Percentiles rank a stretch among this genome's conserved stretches.
Conservation (phyloP, 1,140 invertebrate genomes). For the Scaptomyza montana region DNA sequence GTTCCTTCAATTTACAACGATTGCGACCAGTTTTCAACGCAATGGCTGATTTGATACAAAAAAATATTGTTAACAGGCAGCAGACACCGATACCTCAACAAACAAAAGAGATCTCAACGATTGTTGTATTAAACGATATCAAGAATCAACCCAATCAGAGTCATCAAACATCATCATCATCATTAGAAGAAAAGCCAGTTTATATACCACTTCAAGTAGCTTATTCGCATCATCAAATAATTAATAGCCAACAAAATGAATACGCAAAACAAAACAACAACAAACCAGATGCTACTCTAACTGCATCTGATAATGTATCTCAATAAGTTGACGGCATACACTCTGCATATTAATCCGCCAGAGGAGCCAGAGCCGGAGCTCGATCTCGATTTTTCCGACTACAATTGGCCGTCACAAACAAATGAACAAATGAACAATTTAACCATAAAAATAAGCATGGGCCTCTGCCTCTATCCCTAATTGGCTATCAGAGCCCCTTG, state of each 20-base stretch:
- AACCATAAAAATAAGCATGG: slow-evolving; percentile 66
- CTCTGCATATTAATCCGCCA: slow-evolving; percentile 52
- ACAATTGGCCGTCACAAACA: slow-evolving; percentile 9
- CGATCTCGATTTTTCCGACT: neutral
- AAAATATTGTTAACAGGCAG: slow-evolving; percentile 83
- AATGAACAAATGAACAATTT: neutral
- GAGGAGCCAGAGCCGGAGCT: slow-evolving; percentile 13
- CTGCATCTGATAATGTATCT: neutral
- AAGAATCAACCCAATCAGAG: too few relatives aligned
- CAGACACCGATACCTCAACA: neutral
- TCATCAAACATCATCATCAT: slow-evolving; percentile 41
- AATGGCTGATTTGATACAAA: slow-evolving; percentile 88
- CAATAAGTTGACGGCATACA: slow-evolving; percentile 30
- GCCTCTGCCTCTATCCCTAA: neutral
- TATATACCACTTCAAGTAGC: slow-evolving; percentile 50
- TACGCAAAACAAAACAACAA: neutral
- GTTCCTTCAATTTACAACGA: slow-evolving; percentile 88
- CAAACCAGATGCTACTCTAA: too few relatives aligned
- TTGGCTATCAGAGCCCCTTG: slow-evolving; percentile 85
- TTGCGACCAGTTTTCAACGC: slow-evolving; percentile 88
- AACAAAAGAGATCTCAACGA: too few relatives aligned
- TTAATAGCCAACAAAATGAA: too few relatives aligned
- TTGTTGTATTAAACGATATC: too few relatives aligned
- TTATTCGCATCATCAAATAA: too few relatives aligned
- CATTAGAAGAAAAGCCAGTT: slow-evolving; percentile 27